These are phyloP conservation scores for Athalia rosae DNA, from an alignment of 2,888 invertebrate species.

Conservation along the genomic window DNA sequence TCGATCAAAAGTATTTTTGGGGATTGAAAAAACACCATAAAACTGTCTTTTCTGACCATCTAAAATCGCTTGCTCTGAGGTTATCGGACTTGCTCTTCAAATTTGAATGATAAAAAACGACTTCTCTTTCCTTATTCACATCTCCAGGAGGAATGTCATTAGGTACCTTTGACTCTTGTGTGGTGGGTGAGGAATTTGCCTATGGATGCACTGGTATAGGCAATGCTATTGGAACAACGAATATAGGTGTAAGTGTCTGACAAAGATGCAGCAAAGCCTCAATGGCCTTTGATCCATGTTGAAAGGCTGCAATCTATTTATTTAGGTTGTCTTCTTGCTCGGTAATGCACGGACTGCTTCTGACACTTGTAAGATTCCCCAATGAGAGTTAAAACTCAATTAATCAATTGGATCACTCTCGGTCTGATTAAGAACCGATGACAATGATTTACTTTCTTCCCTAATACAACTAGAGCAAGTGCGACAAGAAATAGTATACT, in stretches of 20 bases:
- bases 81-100: no score
- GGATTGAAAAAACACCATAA: no score
- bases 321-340: neutral
- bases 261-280: neutral
- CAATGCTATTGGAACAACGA: slow-evolving; percentile 75
- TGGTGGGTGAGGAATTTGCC: slow-evolving; percentile 78
- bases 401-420: neutral
- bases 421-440: no score
- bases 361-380: neutral
- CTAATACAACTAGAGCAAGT: no score
- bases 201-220: slow-evolving; percentile 80
- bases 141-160: slow-evolving; percentile 75
- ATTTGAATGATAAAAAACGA: no score
- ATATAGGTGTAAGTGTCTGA: slow-evolving; percentile 66
- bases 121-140: neutral
- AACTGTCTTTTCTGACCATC: no score
- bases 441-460: no score
- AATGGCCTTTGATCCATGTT: neutral
- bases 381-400: neutral
- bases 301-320: neutral
- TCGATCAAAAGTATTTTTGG: no score
- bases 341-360: neutral
- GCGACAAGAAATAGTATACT: no score
- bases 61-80: no score
- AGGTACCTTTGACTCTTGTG: slow-evolving; percentile 76